Evolutionary conservation across 2,888 invertebrate species (phyloP).

Genomic region (Zygaena filipendulae): DNA sequence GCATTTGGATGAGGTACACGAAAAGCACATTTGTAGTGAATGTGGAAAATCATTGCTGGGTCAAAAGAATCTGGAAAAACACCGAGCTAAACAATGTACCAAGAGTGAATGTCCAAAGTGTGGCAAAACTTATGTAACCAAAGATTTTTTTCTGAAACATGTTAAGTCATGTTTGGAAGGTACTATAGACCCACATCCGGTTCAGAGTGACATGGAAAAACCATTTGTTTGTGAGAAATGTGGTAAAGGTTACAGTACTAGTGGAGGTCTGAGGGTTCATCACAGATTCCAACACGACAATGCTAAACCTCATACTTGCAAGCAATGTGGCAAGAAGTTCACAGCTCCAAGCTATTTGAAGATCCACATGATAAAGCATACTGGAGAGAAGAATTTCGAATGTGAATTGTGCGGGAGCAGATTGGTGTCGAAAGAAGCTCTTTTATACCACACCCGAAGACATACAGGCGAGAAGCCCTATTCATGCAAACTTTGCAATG

Average conservation of each 20-base stretch:
- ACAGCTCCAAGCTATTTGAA: constrained; percentile 55
- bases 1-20: constrained; percentile 32
- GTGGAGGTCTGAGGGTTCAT: constrained; percentile 48
- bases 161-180: constrained; percentile 41
- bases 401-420: constrained; percentile 40
- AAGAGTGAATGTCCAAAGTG: constrained; percentile 59
- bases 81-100: too few species aligned
- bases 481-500: constrained; percentile 39
- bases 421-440: constrained; percentile 53
- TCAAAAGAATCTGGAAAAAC: too few species aligned
- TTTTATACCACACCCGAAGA: constrained; percentile 47
- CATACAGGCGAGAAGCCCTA: constrained; percentile 59
- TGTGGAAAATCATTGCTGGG: constrained; percentile 46
- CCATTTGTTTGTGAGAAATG: constrained; percentile 38
- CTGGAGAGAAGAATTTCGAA: constrained; percentile 48
- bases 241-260: constrained; percentile 46
- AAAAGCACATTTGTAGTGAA: constrained; percentile 34
- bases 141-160: constrained; percentile 43
- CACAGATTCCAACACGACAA: constrained; percentile 46
- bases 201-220: constrained; percentile 34
- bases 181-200: constrained; percentile 43
- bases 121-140: constrained; percentile 43
- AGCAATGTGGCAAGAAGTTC: constrained; percentile 45
- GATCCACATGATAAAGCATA: constrained; percentile 49
- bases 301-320: constrained; percentile 45